Evolutionary conservation across 2,888 invertebrate genomes (phyloP).

Genomic region (Heliconius sara): DNA sequence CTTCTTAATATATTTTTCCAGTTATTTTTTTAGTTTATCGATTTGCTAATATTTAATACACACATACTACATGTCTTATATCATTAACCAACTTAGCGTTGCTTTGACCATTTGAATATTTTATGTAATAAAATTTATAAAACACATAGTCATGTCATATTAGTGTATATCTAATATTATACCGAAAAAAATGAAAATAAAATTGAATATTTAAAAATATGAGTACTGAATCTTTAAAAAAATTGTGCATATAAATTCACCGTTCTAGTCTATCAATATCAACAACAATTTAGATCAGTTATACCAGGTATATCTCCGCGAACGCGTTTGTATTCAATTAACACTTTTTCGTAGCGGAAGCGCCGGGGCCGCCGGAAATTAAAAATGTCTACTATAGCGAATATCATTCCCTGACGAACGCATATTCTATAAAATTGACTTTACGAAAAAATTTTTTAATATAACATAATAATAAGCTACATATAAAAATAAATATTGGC

Average conservation of each 20-base stretch:
- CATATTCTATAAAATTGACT: constrained; percentile 47
- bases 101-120: too few species aligned
- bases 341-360: constrained; percentile 77
- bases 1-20: constrained; percentile 21
- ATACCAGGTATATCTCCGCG: constrained; percentile 44
- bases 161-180: too few species aligned
- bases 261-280: not conserved
- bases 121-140: too few species aligned
- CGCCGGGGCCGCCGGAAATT: constrained; percentile 75
- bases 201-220: too few species aligned
- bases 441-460: constrained; percentile 20
- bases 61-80: not conserved
- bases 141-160: too few species aligned
- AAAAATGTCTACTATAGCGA: constrained; percentile 71
- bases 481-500: constrained; percentile 3
- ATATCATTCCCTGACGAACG: constrained; percentile 43
- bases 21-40: not conserved
- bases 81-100: too few species aligned
- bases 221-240: not conserved
- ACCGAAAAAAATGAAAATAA: too few species aligned
- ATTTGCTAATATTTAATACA: not conserved
- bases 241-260: not conserved
- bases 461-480: not conserved
- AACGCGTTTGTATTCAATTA: constrained; percentile 72
- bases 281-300: constrained; percentile 48